Evolutionary conservation across 2,888 invertebrate genomes (phyloP).

Genomic region (Bellardia bayeri): DNA sequence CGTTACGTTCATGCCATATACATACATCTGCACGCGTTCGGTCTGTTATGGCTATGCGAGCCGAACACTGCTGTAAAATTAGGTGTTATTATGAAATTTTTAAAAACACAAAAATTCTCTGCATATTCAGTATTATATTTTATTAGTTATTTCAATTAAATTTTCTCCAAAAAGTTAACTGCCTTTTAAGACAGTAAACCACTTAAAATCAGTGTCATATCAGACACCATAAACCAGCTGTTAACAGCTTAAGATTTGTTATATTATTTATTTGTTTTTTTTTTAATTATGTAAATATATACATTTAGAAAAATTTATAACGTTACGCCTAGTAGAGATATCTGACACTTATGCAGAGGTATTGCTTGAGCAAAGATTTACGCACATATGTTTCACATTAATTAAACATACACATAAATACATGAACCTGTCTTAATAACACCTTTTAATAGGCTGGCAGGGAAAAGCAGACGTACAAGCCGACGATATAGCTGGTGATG

Average conservation of each 20-base stretch:
- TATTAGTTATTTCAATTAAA: too few species aligned
- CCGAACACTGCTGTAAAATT: too few species aligned
- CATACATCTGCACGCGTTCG: too few species aligned
- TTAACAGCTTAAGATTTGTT: not conserved
- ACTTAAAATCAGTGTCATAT: too few species aligned
- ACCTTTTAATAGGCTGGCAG: not conserved
- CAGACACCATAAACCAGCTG: too few species aligned
- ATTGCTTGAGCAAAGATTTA: conserved; percentile 15
- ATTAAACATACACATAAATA: conserved; percentile 27
- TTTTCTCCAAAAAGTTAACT: too few species aligned
- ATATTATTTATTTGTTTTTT: not conserved
- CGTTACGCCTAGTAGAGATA: not conserved
- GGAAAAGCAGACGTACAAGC: not conserved
- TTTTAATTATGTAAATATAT: not conserved
- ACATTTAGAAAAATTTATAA: not conserved
- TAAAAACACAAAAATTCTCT: too few species aligned
- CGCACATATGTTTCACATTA: conserved; percentile 32
- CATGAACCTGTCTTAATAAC: not conserved
- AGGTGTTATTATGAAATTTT: too few species aligned
- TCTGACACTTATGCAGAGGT: conserved; percentile 2
- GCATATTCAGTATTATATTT: too few species aligned
- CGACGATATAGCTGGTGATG: not conserved
- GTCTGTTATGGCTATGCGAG: too few species aligned
- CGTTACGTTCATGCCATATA: too few species aligned
- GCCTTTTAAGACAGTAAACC: too few species aligned